Evolutionary conservation across 2,888 invertebrate genomes (phyloP).

Genomic region (Spilosoma lubricipeda): DNA sequence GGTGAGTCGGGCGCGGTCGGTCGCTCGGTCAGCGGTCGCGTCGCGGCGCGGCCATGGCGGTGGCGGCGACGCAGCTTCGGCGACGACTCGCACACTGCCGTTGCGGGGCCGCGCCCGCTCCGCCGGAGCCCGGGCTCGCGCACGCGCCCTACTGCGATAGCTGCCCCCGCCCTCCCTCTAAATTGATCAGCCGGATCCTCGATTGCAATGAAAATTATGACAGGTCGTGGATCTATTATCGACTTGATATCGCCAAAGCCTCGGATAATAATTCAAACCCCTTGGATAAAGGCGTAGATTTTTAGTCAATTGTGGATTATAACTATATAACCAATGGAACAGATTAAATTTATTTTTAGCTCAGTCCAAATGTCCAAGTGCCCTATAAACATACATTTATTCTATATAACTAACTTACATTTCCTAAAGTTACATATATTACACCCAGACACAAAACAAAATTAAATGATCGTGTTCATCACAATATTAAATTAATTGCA

Average conservation of each 20-base stretch:
- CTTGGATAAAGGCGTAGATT: conserved; percentile 64
- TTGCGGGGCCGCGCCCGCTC: conserved; percentile 64
- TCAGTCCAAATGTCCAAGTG: too few relatives aligned
- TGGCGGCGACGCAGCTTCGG: conserved; percentile 76
- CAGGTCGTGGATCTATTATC: conserved; percentile 82
- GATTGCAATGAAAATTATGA: conserved; percentile 85
- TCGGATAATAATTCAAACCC: conserved; percentile 60
- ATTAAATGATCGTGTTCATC: neutral
- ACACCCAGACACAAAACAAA: neutral
- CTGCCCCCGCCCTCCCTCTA: conserved; percentile 56
- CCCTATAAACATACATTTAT: too few relatives aligned
- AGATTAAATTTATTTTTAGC: conserved; percentile 29
- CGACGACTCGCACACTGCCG: conserved; percentile 79
- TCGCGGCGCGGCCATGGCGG: conserved; percentile 81
- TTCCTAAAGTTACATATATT: too few relatives aligned
- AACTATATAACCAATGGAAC: conserved; percentile 24
- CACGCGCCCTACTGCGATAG: conserved; percentile 50
- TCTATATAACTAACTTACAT: too few relatives aligned
- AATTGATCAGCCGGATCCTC: conserved; percentile 83
- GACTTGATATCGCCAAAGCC: conserved; percentile 69
- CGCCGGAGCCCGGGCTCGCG: conserved; percentile 60
- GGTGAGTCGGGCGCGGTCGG: conserved; percentile 67
- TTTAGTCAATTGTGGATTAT: conserved; percentile 45
- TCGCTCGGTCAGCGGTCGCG: conserved; percentile 73
- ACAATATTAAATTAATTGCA: neutral